These are phyloP conservation scores for Megastigmus dorsalis DNA, from an alignment of 2,888 invertebrate genomes.

Conservation along the genomic window DNA sequence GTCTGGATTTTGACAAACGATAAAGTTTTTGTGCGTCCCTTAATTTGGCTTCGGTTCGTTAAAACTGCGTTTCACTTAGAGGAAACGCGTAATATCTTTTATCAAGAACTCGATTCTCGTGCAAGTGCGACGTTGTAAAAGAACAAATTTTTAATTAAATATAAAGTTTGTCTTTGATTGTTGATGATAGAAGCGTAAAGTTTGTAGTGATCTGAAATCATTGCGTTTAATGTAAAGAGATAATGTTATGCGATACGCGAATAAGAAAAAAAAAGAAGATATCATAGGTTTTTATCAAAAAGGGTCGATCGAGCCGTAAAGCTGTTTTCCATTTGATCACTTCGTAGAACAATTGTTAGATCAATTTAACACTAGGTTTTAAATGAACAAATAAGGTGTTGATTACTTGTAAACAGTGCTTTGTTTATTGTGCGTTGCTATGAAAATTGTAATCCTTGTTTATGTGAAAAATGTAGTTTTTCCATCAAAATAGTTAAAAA, in stretches of 20 bases:
- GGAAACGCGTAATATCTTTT: too few species aligned
- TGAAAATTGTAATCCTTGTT: too few species aligned
- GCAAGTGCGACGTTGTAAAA: background rate
- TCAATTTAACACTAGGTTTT: too few species aligned
- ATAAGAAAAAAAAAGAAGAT: background rate
- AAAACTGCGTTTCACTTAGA: too few species aligned
- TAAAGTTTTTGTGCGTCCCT: background rate
- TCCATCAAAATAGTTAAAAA: background rate
- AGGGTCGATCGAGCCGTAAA: slow-evolving; percentile 26
- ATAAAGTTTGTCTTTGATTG: slow-evolving; percentile 24
- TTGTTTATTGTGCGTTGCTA: too few species aligned
- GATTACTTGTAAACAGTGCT: too few species aligned
- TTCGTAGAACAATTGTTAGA: too few species aligned
- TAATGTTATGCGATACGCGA: slow-evolving; percentile 5
- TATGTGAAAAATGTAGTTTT: too few species aligned
- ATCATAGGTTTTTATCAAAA: slow-evolving; percentile 28
- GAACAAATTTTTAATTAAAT: background rate
- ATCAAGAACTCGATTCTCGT: slow-evolving; percentile 5
- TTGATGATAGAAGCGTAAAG: slow-evolving; percentile 20
- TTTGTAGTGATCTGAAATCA: slow-evolving; percentile 27
- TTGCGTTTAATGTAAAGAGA: slow-evolving; percentile 15
- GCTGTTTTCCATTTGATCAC: slow-evolving; percentile 26
- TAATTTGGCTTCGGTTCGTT: too few species aligned
- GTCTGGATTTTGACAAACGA: background rate
- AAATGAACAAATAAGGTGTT: too few species aligned